These are phyloP conservation scores for Brachyistius frenatus DNA, from an alignment of 2,113 vertebrate species.

Conservation along the genomic window DNA sequence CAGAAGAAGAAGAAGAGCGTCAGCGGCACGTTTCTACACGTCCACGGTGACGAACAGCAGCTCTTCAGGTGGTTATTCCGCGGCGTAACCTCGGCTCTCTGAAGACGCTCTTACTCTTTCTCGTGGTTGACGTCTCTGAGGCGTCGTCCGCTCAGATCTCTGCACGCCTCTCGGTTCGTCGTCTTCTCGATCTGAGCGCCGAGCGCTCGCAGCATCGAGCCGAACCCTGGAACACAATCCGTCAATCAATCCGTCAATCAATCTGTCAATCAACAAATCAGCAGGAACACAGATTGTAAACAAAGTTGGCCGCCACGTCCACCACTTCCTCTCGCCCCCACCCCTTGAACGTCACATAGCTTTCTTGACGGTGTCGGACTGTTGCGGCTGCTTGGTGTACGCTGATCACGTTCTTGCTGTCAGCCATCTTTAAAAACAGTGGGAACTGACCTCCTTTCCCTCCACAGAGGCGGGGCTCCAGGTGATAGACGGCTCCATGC, in stretches of 20 bases:
- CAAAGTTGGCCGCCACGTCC: too few species aligned
- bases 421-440: too few species aligned
- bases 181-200: slow-evolving; percentile 99
- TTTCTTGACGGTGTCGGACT: not conserved
- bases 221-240: slow-evolving; percentile 87
- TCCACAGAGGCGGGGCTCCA: slow-evolving; percentile 91
- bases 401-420: too few species aligned
- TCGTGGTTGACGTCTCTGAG: slow-evolving; percentile 97
- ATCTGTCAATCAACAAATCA: not conserved
- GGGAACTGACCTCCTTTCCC: slow-evolving; percentile 92
- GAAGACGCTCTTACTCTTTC: slow-evolving; percentile 88
- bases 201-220: slow-evolving; percentile 96
- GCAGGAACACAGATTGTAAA: too few species aligned
- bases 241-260: not conserved
- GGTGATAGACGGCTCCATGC: slow-evolving; percentile 86
- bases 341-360: too few species aligned
- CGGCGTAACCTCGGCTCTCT: not conserved
- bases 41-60: too few species aligned
- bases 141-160: slow-evolving; percentile 94
- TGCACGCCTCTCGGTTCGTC: slow-evolving; percentile 95
- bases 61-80: too few species aligned
- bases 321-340: too few species aligned
- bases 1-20: slow-evolving; percentile 26
- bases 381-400: not conserved
- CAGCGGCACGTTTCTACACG: too few species aligned